A percentile compares a stretch with the other conserved stretches of the same genome.
These are phyloP conservation scores for Drosophila kanapiae DNA, from an alignment of 1,140 invertebrate genomes.

Conservation along the genomic window DNA sequence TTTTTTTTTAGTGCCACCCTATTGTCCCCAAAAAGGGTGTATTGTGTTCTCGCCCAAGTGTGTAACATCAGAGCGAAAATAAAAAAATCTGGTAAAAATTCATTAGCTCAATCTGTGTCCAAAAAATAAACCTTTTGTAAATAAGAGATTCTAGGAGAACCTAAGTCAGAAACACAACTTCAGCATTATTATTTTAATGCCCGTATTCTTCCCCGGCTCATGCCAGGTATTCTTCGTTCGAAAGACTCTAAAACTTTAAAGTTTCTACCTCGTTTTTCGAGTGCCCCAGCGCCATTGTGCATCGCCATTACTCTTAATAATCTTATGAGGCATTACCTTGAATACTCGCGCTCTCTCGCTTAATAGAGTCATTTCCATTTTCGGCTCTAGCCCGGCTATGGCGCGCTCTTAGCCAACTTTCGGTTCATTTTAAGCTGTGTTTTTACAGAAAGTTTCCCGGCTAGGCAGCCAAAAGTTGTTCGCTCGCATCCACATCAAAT, in stretches of 20 bases:
- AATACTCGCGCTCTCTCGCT: neutral
- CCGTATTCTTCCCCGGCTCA: too few species aligned
- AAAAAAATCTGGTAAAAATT: neutral
- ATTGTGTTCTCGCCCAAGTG: neutral
- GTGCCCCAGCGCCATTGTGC: slow-evolving; percentile 8
- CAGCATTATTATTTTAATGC: too few species aligned
- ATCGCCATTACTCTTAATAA: slow-evolving; percentile 39
- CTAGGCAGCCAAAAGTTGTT: slow-evolving; percentile 55
- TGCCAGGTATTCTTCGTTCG: neutral
- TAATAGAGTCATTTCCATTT: slow-evolving; percentile 42
- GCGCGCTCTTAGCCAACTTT: slow-evolving; percentile 22
- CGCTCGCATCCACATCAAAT: slow-evolving; percentile 64
- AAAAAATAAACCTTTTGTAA: neutral
- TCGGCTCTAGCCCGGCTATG: neutral
- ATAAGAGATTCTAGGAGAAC: neutral
- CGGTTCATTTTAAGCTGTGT: slow-evolving; percentile 13
- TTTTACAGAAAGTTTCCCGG: slow-evolving; percentile 24
- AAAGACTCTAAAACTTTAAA: neutral
- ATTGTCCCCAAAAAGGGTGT: neutral
- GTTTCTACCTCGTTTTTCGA: neutral
- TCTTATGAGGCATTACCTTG: slow-evolving; percentile 39
- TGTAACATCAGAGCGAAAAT: neutral
- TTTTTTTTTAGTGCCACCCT: slow-evolving; percentile 8
- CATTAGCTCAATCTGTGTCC: too few species aligned
- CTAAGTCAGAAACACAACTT: too few species aligned